Percentiles rank a stretch among this genome's conserved stretches.
Conservation (phyloP, 2,888 invertebrate genomes). For the Homarus gammarus region DNA sequence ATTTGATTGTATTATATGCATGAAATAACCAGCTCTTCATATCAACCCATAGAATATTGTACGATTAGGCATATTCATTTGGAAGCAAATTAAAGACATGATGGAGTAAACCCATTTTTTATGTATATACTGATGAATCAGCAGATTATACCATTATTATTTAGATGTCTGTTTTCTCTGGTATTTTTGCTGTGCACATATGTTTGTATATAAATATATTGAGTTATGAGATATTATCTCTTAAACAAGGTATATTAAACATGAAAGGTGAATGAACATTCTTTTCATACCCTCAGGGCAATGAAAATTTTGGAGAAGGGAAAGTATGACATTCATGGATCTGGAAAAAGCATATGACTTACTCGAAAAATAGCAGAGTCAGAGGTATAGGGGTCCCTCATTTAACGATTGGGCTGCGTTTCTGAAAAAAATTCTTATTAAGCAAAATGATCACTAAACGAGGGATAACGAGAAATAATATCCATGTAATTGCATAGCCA, state of each 20-base stretch:
- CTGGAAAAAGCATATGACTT: too few species aligned
- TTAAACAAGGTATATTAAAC: conserved; percentile 17
- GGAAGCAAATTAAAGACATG: background rate
- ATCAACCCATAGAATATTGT: background rate
- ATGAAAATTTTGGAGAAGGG: too few species aligned
- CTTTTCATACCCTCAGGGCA: too few species aligned
- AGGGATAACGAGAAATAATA: too few species aligned
- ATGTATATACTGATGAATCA: conserved; percentile 4
- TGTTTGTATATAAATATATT: conserved; percentile 24
- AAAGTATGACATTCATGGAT: too few species aligned
- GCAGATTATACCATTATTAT: background rate
- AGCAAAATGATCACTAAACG: too few species aligned
- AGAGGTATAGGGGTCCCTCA: too few species aligned
- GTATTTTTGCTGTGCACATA: conserved; percentile 5
- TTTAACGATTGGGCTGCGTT: too few species aligned
- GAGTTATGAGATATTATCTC: conserved; percentile 13
- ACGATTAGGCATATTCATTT: background rate
- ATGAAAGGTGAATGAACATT: background rate
- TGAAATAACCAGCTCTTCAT: background rate
- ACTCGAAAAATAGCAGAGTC: too few species aligned
- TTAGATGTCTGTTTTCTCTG: background rate
- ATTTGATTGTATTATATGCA: background rate
- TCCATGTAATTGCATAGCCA: too few species aligned
- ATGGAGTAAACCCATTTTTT: background rate
- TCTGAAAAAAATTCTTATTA: too few species aligned